Conservation (phyloP, 2,113 vertebrate species). For the Hemichromis elongatus region DNA sequence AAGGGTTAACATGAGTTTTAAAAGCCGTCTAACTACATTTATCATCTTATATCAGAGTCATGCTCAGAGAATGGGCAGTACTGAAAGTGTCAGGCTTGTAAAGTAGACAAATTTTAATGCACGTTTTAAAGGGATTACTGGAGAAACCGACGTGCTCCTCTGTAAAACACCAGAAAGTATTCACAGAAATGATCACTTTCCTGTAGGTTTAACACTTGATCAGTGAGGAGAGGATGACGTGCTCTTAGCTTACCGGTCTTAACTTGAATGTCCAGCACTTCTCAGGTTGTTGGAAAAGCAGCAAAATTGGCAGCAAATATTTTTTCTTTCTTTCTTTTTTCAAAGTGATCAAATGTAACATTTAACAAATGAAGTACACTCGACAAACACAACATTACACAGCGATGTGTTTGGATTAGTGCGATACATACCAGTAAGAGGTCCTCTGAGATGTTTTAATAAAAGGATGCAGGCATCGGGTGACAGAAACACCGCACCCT, state of each 20-base stretch:
- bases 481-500: neutral
- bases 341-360: neutral
- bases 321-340: neutral
- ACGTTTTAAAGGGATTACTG: neutral
- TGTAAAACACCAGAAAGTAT: neutral
- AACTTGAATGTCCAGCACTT: neutral
- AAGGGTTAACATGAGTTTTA: neutral
- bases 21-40: neutral
- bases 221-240: neutral
- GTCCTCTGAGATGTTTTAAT: neutral
- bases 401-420: neutral
- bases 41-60: neutral
- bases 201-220: neutral
- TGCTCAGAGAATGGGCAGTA: neutral
- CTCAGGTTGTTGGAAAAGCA: neutral
- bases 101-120: neutral
- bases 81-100: neutral
- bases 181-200: neutral
- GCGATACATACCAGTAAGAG: neutral
- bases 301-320: neutral
- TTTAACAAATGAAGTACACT: neutral
- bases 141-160: neutral
- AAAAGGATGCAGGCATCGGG: neutral
- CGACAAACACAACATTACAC: neutral
- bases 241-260: neutral